phyloP scores from a whole-genome alignment of 2,797 vertebrate genomes.

The Momotus momota region DNA sequence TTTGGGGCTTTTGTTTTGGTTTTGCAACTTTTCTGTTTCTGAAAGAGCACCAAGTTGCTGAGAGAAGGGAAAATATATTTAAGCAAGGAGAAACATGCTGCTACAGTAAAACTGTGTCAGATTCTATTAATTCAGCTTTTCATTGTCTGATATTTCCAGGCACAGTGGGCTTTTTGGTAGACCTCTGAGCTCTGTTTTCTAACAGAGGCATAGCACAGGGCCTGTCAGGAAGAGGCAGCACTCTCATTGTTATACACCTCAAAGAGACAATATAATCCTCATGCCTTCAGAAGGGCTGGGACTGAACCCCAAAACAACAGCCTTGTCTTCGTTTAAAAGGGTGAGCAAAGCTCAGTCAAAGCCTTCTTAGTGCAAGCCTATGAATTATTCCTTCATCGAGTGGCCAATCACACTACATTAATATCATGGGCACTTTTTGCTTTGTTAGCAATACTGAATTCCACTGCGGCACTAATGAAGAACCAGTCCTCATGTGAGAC shows the following conservation, averaged over 20 bases:
- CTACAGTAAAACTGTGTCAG: constrained; percentile 73
- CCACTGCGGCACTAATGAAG: constrained; percentile 40
- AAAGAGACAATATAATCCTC: constrained; percentile 63
- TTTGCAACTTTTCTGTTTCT: constrained; percentile 67
- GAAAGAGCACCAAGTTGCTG: constrained; percentile 55
- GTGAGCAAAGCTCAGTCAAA: constrained; percentile 55
- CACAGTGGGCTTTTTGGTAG: constrained; percentile 80
- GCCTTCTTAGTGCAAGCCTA: constrained; percentile 32
- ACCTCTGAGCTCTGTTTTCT: constrained; percentile 77
- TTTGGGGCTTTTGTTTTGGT: constrained; percentile 71
- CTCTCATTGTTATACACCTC: constrained; percentile 61
- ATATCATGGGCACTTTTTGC: constrained; percentile 56
- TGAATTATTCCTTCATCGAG: constrained; percentile 47
- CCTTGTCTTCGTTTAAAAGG: constrained; percentile 26
- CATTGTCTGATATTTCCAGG: constrained; percentile 75
- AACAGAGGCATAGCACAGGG: constrained; percentile 74
- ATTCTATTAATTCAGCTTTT: constrained; percentile 75
- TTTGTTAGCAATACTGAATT: constrained; percentile 55
- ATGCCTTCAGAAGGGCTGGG: constrained; percentile 47
- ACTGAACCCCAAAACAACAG: constrained; percentile 71
- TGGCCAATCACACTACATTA: constrained; percentile 31
- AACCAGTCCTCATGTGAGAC: constrained; percentile 29
- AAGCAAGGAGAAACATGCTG: constrained; percentile 73
- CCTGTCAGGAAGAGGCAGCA: constrained; percentile 55
- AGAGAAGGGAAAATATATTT: constrained; percentile 66